Base-by-base conservation (phyloP, 2,113 vertebrate species). In the Epinephelus fuscoguttatus region DNA sequence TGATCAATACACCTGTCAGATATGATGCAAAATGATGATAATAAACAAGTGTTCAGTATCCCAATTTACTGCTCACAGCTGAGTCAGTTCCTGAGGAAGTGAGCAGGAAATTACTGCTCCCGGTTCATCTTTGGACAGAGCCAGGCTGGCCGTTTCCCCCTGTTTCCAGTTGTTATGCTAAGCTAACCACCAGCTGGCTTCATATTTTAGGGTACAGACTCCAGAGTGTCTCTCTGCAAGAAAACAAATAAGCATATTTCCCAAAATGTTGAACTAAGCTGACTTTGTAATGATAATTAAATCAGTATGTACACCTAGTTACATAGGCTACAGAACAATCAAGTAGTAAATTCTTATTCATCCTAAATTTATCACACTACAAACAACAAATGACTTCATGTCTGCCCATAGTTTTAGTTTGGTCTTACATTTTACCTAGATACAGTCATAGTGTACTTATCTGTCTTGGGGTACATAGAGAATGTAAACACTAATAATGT, bases 401-500 rank as follows among this genome's bases (percentile, higher is more conserved):
- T 13, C 50, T 75, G 52, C 49, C 11, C 1, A 8, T 80, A 80
- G 69, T 66, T 85, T 75, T 70, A 71, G 61, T 30, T 14, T 42
- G 61, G 30, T 64, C 49, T 30, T 56, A 21, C 10, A 37, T 25
- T 17, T 18, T 49, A 52, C 42, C 4, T 42, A 77, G 79, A 27
- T 50, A 1, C 33, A 37, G 33, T 37, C 33, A 23, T 52, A 64
- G 33, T 61, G 1, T 53, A 73, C 71, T 75, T 19, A 47, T 57
- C 17, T 40, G 25, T 78, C 52, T 57, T 40, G 15, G 61, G 18
- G 6, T 1, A 17, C 6, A 15, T 70, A 59, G 52, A 75, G 30
- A 71, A 25, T 33, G 19, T 56, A 52, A 81, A 75, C 55, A 70
- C 80, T 86, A 85, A 80, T 70, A 33, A 9, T 18, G 50, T 9